Evolutionary conservation across 2,888 invertebrate species (phyloP), one percentile per base, ranked within the genome.

Genomic region (Smittia sp.): DNA sequence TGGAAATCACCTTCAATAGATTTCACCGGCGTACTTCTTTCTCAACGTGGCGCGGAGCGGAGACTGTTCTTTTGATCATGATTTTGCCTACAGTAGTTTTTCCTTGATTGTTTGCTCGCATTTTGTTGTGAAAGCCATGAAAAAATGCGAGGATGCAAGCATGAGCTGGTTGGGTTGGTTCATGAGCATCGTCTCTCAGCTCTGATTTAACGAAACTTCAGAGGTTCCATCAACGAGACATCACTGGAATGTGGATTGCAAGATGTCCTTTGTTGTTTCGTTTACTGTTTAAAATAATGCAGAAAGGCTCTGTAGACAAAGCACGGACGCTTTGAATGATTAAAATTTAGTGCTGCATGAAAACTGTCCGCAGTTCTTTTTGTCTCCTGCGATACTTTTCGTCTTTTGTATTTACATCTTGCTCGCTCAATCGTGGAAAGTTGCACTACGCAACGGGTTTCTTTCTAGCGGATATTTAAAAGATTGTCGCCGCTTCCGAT

Each of bases 241-340:
- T 32, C 32, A 9, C 9, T 32, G 32, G 4, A 32, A n/a, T n/a
- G n/a, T 32, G 3, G 32, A 32, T 46, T 11, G 46, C 2, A 46
- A 11, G n/a, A 11, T 46, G 6, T 46, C n/a, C 46, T 46, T 46
- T 46, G 46, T 46, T 46, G 32, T 32, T 32, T 32, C n/a, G 46
- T 46, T 46, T 15, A 46, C 6, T 15, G 2, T 46, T 46, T 46
- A 15, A 58, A 58, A 58, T 7, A 46, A 58, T 6, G 58, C 18
- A 58, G 22, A 22, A 18, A 58, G 7, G 22, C 58, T n/a, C 18
- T 22, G 63, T 25, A 63, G 63, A 63, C 63, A 63, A 63, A 9
- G 25, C 20, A 63, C 24, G 24, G 58, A 63, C 69, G 69, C 69
- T 72, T 27, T 72, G 72, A 70, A 72, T 72, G 72, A 72, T 72